phyloP scores from a whole-genome alignment of 2,888 invertebrate genomes.

The Drosophila tripunctata region DNA sequence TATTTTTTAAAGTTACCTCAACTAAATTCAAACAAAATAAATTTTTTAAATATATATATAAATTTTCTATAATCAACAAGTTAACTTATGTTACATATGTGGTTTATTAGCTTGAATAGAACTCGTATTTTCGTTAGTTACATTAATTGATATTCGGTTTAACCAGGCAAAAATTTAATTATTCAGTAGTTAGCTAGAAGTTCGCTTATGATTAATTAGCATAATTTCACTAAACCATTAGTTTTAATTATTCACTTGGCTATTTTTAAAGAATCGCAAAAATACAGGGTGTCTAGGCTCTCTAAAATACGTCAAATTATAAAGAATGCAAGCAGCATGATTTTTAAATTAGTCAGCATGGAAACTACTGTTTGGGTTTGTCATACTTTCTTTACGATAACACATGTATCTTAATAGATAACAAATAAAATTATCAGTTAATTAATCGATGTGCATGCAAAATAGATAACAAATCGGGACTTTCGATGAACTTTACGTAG shows the following conservation, averaged over 20 bases:
- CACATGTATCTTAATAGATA: too few species aligned
- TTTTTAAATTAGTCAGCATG: background rate
- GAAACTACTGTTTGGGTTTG: background rate
- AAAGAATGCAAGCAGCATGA: too few species aligned
- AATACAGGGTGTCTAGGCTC: background rate
- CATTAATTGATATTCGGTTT: background rate
- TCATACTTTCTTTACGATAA: too few species aligned
- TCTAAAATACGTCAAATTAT: too few species aligned
- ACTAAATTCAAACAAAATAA: too few species aligned
- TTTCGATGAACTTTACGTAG: background rate
- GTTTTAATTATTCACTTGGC: slow-evolving; percentile 1
- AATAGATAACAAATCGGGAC: slow-evolving; percentile 4
- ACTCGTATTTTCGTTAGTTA: background rate
- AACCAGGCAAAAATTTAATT: background rate
- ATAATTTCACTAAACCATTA: slow-evolving; percentile 3
- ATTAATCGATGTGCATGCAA: background rate
- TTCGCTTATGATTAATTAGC: background rate
- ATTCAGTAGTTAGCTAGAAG: background rate
- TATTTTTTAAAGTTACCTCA: too few species aligned
- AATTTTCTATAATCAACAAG: too few species aligned
- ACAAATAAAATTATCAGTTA: background rate
- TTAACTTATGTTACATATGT: background rate
- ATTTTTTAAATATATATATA: too few species aligned
- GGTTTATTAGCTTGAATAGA: background rate
- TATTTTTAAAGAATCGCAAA: background rate